Percentiles rank a stretch among this genome's conserved stretches.
Evolutionary conservation across 2,113 vertebrate genomes (phyloP).

Genomic region (Deroptyus accipitrinus): DNA sequence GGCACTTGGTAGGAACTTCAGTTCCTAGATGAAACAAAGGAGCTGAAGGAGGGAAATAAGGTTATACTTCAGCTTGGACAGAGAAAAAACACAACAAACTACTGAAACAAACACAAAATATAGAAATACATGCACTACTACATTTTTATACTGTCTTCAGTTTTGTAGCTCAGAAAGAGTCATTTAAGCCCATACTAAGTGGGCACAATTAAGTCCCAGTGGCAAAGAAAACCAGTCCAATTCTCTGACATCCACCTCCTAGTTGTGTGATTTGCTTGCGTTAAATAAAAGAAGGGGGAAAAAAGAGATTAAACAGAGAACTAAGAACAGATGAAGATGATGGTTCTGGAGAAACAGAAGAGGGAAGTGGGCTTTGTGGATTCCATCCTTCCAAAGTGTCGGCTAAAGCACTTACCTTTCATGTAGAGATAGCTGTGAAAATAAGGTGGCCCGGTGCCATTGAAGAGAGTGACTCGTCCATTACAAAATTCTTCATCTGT

Average conservation of each 20-base stretch:
- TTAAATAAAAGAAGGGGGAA: not conserved
- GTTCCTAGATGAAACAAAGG: not conserved
- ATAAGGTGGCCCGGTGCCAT: slow-evolving; percentile 86
- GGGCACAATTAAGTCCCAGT: not conserved
- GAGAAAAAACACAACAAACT: not conserved
- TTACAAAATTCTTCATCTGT: slow-evolving; percentile 90
- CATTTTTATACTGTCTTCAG: not conserved
- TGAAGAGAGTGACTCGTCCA: slow-evolving; percentile 80
- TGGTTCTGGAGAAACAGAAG: not conserved
- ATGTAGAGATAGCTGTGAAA: slow-evolving; percentile 94
- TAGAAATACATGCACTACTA: not conserved
- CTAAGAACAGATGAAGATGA: not conserved
- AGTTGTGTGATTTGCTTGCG: not conserved
- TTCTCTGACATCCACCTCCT: not conserved
- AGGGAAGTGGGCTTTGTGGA: not conserved
- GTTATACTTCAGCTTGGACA: not conserved
- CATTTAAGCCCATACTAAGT: not conserved
- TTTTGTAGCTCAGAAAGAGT: not conserved
- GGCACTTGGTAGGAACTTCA: not conserved
- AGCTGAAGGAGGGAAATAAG: not conserved
- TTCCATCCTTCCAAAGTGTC: not conserved
- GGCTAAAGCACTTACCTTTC: slow-evolving; percentile 79
- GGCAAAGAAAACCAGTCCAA: not conserved
- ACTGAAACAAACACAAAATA: not conserved
- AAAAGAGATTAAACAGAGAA: not conserved